phyloP scores from a whole-genome alignment of 2,888 invertebrate genomes.

The Pseudeuparius sepicola region DNA sequence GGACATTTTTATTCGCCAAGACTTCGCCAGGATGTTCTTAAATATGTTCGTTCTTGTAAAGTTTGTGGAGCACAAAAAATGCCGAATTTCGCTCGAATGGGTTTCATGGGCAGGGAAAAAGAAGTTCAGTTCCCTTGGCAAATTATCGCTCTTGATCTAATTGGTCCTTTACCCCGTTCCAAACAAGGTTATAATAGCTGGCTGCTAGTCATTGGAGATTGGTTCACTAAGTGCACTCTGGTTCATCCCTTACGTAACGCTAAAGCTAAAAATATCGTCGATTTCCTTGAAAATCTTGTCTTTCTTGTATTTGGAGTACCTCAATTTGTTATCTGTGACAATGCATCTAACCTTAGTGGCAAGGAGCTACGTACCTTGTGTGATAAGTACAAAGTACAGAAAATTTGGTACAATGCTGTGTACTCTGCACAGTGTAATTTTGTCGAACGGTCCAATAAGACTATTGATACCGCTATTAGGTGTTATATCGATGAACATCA shows the following conservation, averaged over 20 bases:
- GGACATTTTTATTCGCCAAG: conserved; percentile 20
- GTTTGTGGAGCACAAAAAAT: conserved; percentile 21
- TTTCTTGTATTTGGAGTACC: no score
- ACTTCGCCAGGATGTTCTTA: conserved; percentile 16
- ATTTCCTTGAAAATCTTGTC: no score
- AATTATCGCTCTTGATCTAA: conserved; percentile 17
- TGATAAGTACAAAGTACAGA: no score
- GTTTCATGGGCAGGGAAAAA: conserved; percentile 21
- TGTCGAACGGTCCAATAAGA: no score
- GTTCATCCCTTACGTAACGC: conserved; percentile 14
- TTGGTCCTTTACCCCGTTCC: conserved; percentile 19
- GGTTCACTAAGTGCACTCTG: conserved; percentile 15
- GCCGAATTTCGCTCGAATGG: conserved; percentile 14
- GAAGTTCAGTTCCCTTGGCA: conserved; percentile 12
- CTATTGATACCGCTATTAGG: no score
- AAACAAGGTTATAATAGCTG: conserved; percentile 11
- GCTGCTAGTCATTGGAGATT: conserved; percentile 17
- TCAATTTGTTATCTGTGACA: no score
- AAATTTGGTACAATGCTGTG: no score
- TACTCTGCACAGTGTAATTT: no score
- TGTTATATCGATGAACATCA: no score
- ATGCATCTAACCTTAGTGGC: no score
- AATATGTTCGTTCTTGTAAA: conserved; percentile 17
- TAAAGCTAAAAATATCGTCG: conserved; percentile 2
- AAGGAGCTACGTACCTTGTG: no score